phyloP scores from a whole-genome alignment of 2,113 vertebrate species.

The Chloropsis hardwickii region DNA sequence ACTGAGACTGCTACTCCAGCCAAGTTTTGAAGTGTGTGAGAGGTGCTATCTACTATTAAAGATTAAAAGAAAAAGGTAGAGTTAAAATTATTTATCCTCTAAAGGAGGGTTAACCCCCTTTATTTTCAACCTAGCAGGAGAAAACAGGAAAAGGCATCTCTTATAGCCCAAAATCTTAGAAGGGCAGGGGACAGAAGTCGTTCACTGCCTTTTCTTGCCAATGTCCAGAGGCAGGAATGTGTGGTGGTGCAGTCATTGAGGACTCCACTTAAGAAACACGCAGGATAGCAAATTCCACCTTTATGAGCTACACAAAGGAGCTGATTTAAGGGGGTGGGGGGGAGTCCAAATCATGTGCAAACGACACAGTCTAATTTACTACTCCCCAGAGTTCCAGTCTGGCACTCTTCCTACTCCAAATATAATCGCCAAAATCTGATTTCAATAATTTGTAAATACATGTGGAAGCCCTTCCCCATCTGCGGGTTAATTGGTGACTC shows the following conservation, averaged over 20 bases:
- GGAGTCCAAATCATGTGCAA: background rate
- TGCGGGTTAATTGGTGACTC: background rate
- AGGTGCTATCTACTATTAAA: background rate
- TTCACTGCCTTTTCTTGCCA: background rate
- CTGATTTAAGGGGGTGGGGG: background rate
- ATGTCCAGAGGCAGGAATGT: background rate
- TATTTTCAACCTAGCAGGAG: background rate
- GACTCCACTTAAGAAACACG: background rate
- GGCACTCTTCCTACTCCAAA: background rate
- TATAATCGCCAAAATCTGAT: background rate
- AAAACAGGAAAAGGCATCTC: background rate
- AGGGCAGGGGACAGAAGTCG: rapidly evolving
- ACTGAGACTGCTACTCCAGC: background rate
- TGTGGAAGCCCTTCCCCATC: background rate
- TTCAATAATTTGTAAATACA: background rate
- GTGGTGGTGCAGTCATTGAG: background rate
- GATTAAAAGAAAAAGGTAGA: background rate
- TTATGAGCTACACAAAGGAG: background rate
- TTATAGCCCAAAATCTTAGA: background rate
- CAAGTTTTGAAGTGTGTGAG: background rate
- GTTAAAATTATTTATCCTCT: background rate
- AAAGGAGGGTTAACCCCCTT: background rate
- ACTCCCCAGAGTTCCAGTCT: background rate
- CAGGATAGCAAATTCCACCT: background rate
- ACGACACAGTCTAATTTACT: background rate